Conservation (phyloP, 2,113 vertebrate species). For the Hoplias malabaricus region DNA sequence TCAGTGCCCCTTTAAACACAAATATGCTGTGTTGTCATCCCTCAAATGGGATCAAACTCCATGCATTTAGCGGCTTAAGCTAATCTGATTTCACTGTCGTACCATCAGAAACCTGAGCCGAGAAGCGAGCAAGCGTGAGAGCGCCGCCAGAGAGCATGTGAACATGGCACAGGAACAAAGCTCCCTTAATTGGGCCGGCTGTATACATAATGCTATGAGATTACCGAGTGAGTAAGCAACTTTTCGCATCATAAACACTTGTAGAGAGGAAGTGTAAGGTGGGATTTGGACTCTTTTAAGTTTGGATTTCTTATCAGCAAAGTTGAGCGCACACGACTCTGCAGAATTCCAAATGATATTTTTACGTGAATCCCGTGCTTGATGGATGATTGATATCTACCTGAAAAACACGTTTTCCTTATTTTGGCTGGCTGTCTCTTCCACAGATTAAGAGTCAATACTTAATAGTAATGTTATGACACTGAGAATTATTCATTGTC, state of each 20-base stretch:
- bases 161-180: conserved; percentile 38
- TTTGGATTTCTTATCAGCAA: background rate
- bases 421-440: background rate
- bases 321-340: background rate
- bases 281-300: background rate
- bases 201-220: conserved; percentile 9
- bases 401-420: background rate
- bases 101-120: conserved; percentile 60
- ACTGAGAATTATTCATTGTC: too few species aligned
- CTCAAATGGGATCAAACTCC: conserved; percentile 69
- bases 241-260: background rate
- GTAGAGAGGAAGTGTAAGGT: background rate
- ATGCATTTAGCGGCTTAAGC: conserved; percentile 66
- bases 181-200: conserved; percentile 33
- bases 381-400: background rate
- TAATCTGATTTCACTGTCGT: conserved; percentile 71
- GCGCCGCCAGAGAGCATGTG: conserved; percentile 47
- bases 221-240: background rate
- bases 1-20: conserved; percentile 63
- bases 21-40: conserved; percentile 62
- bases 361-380: background rate
- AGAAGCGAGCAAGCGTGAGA: conserved; percentile 41
- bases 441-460: background rate
- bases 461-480: too few species aligned
- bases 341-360: background rate